Evolutionary conservation across 35 echinoderm and acorn worm species (phyloP).

Genomic region (Ptychodera flava): DNA sequence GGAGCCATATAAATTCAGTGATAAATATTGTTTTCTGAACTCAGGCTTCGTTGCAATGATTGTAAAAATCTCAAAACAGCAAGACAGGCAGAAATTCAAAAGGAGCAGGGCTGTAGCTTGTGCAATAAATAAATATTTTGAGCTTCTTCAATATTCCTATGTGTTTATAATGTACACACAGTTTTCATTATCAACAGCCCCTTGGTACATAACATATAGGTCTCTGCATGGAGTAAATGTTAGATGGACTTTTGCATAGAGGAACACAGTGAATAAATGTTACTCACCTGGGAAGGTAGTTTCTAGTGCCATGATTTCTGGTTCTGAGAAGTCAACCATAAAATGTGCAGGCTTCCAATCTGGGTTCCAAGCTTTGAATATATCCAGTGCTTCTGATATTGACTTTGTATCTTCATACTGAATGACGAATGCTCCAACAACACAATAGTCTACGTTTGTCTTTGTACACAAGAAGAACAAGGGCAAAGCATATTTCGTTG

Average conservation of each 20-base stretch:
- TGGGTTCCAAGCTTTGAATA: conserved; percentile 20
- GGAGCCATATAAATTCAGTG: no score
- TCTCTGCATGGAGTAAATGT: neutral
- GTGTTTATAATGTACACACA: neutral
- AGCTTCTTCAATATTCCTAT: neutral
- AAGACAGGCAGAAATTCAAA: no score
- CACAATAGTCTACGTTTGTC: conserved; percentile 27
- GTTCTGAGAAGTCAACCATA: conserved; percentile 22
- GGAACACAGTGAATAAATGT: no score
- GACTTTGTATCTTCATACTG: conserved; percentile 12
- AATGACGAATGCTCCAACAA: conserved; percentile 11
- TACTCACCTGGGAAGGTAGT: conserved; percentile 4
- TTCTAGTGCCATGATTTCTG: conserved; percentile 16
- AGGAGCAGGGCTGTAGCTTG: neutral
- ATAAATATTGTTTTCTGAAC: no score
- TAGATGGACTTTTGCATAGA: neutral
- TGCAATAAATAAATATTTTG: neutral
- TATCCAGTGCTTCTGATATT: neutral
- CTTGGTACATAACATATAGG: neutral
- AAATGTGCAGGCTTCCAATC: conserved; percentile 18
- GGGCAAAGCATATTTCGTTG: conserved; percentile 13
- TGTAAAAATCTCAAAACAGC: no score
- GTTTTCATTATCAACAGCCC: no score
- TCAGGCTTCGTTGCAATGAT: no score
- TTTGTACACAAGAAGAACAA: conserved; percentile 28